Percentiles rank a stretch among this genome's conserved stretches.
phyloP scores from a whole-genome alignment of 2,113 vertebrate genomes.

The Oryzias curvinotus region DNA sequence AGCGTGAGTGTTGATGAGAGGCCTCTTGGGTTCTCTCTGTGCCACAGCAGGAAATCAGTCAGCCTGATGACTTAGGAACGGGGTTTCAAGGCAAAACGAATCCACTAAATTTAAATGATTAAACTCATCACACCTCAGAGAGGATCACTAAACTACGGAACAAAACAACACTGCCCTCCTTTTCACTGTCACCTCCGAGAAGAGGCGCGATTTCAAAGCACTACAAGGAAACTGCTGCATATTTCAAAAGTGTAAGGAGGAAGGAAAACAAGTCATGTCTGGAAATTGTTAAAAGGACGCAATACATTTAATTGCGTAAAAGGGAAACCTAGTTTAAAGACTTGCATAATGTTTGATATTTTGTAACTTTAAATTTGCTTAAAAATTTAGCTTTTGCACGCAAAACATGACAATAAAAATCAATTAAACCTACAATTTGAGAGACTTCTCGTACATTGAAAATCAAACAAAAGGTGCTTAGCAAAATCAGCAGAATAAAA shows the following conservation, averaged over 20 bases:
- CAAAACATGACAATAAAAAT: too few species aligned
- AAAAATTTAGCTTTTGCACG: too few species aligned
- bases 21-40: slow-evolving; percentile 32
- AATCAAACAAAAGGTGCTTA: too few species aligned
- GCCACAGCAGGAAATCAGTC: slow-evolving; percentile 18
- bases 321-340: background rate
- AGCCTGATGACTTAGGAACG: slow-evolving; percentile 48
- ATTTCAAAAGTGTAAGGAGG: slow-evolving; percentile 21
- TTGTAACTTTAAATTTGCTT: too few species aligned
- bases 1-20: slow-evolving; percentile 25
- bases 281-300: slow-evolving; percentile 8
- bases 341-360: too few species aligned
- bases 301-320: background rate
- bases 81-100: slow-evolving; percentile 47
- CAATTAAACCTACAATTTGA: too few species aligned
- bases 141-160: slow-evolving; percentile 29
- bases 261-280: slow-evolving; percentile 27
- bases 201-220: slow-evolving; percentile 26
- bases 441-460: too few species aligned
- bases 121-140: slow-evolving; percentile 51
- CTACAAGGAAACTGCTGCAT: slow-evolving; percentile 8
- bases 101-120: slow-evolving; percentile 49
- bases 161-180: slow-evolving; percentile 51
- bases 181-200: slow-evolving; percentile 25
- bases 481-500: too few species aligned